phyloP scores from a whole-genome alignment of 92 coral and sea anemone genomes.

The Anthopleura xanthogrammica region DNA sequence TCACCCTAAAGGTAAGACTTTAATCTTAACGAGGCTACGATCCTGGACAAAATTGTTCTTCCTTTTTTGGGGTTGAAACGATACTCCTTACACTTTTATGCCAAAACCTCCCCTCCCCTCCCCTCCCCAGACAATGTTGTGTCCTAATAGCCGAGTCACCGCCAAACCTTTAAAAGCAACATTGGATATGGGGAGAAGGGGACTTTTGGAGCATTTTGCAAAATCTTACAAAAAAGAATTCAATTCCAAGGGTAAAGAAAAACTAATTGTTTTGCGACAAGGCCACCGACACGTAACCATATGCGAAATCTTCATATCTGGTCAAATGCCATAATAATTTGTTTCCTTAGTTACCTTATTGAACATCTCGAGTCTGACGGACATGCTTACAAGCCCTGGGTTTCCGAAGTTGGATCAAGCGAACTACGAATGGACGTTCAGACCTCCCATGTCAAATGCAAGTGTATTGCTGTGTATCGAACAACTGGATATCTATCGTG shows the following conservation, averaged over 20 bases:
- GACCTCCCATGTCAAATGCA: background rate
- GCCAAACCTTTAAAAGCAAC: too few relatives aligned
- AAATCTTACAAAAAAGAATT: too few relatives aligned
- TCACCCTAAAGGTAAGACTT: background rate
- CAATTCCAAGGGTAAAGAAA: too few relatives aligned
- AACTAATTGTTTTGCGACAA: background rate
- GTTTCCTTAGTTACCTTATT: background rate
- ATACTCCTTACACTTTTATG: too few relatives aligned
- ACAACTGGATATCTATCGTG: background rate
- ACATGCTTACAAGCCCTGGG: slow-evolving; percentile 16
- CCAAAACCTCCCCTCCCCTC: too few relatives aligned
- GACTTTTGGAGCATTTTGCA: too few relatives aligned
- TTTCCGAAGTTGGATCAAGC: slow-evolving; percentile 11
- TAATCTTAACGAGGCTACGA: background rate
- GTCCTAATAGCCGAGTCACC: too few relatives aligned
- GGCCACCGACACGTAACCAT: background rate
- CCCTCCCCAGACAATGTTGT: too few relatives aligned
- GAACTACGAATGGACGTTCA: slow-evolving; percentile 21
- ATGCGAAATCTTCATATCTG: background rate
- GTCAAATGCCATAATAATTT: too few relatives aligned
- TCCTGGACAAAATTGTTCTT: too few relatives aligned
- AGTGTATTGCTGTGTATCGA: slow-evolving; percentile 7
- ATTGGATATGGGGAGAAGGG: too few relatives aligned
- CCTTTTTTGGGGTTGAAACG: background rate
- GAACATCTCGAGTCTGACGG: background rate